Percentiles rank a stretch among this genome's conserved stretches.
These are phyloP conservation scores for Anas platyrhynchos DNA, from an alignment of 2,113 vertebrate genomes.

Conservation along the genomic window DNA sequence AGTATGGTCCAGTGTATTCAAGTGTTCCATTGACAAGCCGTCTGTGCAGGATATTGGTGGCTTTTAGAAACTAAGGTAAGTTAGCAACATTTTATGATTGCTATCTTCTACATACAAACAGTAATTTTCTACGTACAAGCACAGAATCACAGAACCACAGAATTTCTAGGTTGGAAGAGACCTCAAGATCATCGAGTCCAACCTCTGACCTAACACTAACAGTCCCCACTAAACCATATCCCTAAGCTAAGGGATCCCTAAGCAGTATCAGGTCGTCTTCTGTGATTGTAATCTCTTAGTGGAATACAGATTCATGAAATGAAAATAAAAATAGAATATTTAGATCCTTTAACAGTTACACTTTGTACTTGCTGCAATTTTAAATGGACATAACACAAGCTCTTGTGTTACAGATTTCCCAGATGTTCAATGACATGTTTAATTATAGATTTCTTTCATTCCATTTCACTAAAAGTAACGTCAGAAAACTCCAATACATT, in stretches of 20 bases:
- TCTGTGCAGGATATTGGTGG: not conserved
- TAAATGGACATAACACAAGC: not conserved
- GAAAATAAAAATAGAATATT: not conserved
- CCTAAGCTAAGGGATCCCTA: no score
- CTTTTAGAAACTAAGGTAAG: not conserved
- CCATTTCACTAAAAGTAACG: not conserved
- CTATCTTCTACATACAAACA: not conserved
- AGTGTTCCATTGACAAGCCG: not conserved
- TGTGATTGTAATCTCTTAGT: conserved; percentile 11
- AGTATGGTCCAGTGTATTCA: not conserved
- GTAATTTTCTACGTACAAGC: not conserved
- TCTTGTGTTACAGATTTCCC: not conserved
- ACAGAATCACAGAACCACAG: no score
- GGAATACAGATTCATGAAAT: conserved; percentile 29
- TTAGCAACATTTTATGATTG: not conserved
- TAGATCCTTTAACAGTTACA: not conserved
- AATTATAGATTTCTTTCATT: not conserved
- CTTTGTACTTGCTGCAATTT: not conserved
- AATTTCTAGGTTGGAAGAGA: no score
- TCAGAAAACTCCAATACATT: not conserved
- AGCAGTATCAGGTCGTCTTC: not conserved
- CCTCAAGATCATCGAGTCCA: no score
- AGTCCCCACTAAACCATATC: no score
- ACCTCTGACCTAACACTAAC: no score
- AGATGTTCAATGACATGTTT: not conserved